Evolutionary conservation across 2,797 vertebrate genomes (phyloP), one percentile per base, ranked within the genome.

Genomic region (Scolopax bukidnonensis): DNA sequence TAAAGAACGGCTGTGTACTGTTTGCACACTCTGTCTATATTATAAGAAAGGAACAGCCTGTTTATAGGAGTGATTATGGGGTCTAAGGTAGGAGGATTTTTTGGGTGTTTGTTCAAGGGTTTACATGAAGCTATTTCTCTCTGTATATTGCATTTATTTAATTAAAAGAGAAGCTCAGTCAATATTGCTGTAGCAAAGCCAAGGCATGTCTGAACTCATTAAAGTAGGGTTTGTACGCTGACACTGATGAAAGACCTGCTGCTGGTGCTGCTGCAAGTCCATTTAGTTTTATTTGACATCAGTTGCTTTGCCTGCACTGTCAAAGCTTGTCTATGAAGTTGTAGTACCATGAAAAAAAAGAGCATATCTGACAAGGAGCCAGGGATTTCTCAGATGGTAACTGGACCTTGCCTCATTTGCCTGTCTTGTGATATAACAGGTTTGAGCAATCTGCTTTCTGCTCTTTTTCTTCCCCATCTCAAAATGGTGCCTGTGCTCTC

Each of bases 141-240:
- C 79, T 90, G 43, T 79, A 41, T 94, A 89, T 91, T 86, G 45
- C 70, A 45, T 93, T 59, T 94, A 51, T 91, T 90, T 92, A 82
- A 94, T 86, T 92, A 89, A 93, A 91, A 86, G 77, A 67, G 40
- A 73, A n/a, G 47, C 32, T 93, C 45, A 79, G 64, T 96, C 88
- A 95, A 87, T 96, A 96, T 79, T 94, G 74, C 76, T 84, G 56
- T 65, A 84, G 63, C 47, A 77, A 91, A 93, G 80, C 50, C 25
- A 90, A 96, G 79, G 71, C 57, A 84, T 84, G 93, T 96, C 95
- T 90, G 92, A 95, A 94, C 40, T 92, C 40, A 95, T 95, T 96
- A 95, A 87, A 93, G 68, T 19, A 89, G 3, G 6, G 33, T 87
- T 84, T 88, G 47, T 68, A 73, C 6, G 0, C 24, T 95, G 82